Conservation (phyloP, 2,113 vertebrate genomes). For the Parotia lawesii region DNA sequence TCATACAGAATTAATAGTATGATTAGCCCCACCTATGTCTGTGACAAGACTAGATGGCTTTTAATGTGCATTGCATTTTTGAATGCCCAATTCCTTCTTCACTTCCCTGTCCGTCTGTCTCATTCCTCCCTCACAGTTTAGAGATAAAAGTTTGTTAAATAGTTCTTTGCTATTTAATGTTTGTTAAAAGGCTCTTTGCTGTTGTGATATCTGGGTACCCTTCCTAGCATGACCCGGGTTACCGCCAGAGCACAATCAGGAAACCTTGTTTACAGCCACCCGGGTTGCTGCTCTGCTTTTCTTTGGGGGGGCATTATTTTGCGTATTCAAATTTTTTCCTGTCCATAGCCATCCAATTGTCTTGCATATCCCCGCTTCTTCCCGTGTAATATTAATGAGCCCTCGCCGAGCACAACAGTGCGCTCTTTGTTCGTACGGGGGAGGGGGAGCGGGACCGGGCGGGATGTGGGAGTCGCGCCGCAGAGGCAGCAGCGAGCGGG, state of each 20-base stretch:
- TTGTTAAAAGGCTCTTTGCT: background rate
- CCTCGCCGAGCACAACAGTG: background rate
- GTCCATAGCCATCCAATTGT: background rate
- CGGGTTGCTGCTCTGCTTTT: background rate
- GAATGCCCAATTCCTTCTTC: background rate
- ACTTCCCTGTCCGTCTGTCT: background rate
- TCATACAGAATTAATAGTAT: background rate
- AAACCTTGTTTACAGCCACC: background rate
- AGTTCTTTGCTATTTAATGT: background rate
- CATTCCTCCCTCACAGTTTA: background rate
- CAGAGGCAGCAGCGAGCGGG: background rate
- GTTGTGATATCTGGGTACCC: background rate
- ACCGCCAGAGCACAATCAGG: background rate
- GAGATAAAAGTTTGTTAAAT: background rate
- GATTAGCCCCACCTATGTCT: background rate
- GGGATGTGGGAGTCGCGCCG: background rate
- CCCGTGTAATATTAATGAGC: constrained; percentile 2
- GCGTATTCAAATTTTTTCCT: background rate
- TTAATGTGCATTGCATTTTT: background rate
- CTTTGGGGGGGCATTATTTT: background rate
- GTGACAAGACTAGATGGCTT: background rate
- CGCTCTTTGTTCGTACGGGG: background rate
- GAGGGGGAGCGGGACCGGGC: background rate
- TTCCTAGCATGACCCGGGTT: background rate
- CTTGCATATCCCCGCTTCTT: background rate